A percentile compares a stretch with the other conserved stretches of the same genome.
Conservation (phyloP, 2,888 invertebrate genomes). For the Thereva nobilitata region DNA sequence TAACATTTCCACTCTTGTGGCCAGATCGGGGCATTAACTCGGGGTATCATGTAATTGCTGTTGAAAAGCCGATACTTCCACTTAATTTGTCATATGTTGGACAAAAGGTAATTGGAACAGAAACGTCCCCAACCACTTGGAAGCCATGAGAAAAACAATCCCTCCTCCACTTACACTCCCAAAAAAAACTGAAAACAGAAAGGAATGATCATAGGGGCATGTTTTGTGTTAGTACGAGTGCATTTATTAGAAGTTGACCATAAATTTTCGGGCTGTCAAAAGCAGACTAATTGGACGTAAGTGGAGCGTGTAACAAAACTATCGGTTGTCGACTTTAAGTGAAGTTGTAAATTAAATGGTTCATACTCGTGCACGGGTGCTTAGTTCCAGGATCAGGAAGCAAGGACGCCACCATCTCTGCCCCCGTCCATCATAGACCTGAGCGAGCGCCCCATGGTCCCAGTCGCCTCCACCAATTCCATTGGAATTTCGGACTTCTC, state of each 20-base stretch:
- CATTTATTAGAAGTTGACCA: conserved; percentile 34
- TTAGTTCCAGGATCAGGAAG: conserved; percentile 13
- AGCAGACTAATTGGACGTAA: conserved; percentile 33
- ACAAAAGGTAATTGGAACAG: no score
- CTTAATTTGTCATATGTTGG: no score
- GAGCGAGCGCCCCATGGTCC: background rate
- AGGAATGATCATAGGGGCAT: conserved; percentile 29
- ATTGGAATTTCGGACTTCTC: background rate
- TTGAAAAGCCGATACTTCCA: no score
- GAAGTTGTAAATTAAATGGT: conserved; percentile 34
- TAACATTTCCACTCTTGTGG: no score
- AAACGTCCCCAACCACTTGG: no score
- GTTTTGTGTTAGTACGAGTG: conserved; percentile 21
- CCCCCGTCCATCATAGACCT: background rate
- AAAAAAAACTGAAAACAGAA: conserved; percentile 13
- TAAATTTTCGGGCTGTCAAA: conserved; percentile 31
- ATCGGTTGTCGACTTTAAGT: conserved; percentile 34
- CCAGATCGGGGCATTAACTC: no score
- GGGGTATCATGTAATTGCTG: no score
- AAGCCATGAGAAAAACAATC: no score
- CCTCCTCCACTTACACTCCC: background rate
- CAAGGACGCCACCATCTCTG: background rate
- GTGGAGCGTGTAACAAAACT: conserved; percentile 34
- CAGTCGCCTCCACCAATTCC: background rate
- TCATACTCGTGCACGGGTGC: conserved; percentile 28